Evolutionary conservation across 2,888 invertebrate genomes (phyloP).

Genomic region (Arctia plantaginis): DNA sequence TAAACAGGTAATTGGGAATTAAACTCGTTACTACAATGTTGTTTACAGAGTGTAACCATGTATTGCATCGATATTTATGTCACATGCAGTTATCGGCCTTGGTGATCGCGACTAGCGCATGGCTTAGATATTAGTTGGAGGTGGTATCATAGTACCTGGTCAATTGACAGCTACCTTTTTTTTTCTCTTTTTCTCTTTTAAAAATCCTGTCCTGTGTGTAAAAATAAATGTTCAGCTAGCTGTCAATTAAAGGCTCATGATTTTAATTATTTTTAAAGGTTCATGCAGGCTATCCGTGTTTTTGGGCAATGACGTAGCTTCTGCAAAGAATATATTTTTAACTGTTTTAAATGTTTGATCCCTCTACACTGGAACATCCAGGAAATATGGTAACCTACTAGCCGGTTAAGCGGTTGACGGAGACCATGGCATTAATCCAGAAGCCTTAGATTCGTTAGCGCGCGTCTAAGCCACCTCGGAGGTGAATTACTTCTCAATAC

Average conservation of each 20-base stretch:
- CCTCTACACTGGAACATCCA: neutral
- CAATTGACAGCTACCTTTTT: too few relatives aligned
- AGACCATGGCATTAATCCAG: neutral
- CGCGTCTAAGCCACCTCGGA: neutral
- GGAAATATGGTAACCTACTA: neutral
- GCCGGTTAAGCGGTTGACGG: neutral
- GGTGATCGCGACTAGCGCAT: slow-evolving; percentile 3
- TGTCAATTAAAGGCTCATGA: neutral
- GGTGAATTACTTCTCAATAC: neutral
- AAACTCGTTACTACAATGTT: slow-evolving; percentile 22
- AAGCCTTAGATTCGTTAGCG: neutral
- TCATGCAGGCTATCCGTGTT: too few relatives aligned
- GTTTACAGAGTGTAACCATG: slow-evolving; percentile 32
- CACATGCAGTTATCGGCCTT: slow-evolving; percentile 19
- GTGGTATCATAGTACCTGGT: slow-evolving; percentile 7
- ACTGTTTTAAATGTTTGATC: neutral
- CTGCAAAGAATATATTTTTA: too few relatives aligned
- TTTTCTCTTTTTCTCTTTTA: too few relatives aligned
- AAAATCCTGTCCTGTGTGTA: too few relatives aligned
- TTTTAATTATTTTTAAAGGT: neutral
- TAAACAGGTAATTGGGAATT: neutral
- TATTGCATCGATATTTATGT: slow-evolving; percentile 31
- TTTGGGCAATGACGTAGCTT: neutral
- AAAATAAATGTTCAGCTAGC: too few relatives aligned
- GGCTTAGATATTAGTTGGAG: slow-evolving; percentile 2